Conservation (phyloP, 2,888 invertebrate genomes). For the Conistra vaccinii region DNA sequence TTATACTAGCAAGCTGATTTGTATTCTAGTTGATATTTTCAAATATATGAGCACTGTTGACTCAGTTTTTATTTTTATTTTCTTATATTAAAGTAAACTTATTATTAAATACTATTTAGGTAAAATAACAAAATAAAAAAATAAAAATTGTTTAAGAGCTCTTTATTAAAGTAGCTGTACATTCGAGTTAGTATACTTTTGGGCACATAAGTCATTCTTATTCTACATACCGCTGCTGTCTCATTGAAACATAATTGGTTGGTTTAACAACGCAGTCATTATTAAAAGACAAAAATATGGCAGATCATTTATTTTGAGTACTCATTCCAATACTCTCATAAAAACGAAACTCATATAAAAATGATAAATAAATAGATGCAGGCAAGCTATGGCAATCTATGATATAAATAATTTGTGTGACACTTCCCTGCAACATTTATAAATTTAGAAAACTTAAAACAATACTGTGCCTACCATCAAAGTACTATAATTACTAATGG, state of each 20-base stretch:
- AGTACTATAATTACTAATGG: constrained; percentile 87
- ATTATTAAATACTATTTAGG: constrained; percentile 38
- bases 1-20: constrained; percentile 54
- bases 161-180: constrained; percentile 91
- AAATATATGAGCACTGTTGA: constrained; percentile 55
- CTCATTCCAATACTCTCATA: constrained; percentile 87
- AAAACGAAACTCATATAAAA: constrained; percentile 87
- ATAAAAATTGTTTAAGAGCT: constrained; percentile 83
- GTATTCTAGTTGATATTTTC: constrained; percentile 50
- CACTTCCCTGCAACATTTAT: constrained; percentile 88
- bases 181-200: constrained; percentile 91
- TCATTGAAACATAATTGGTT: constrained; percentile 83
- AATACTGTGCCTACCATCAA: constrained; percentile 80
- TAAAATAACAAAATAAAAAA: constrained; percentile 69
- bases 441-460: constrained; percentile 80
- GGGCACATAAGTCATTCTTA: constrained; percentile 90
- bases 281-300: constrained; percentile 90
- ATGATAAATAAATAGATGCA: constrained; percentile 89
- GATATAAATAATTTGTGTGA: constrained; percentile 87
- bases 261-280: constrained; percentile 87
- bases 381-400: constrained; percentile 90
- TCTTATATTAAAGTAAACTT: constrained; percentile 27
- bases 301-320: constrained; percentile 90
- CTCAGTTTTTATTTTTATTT: constrained; percentile 14
- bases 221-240: constrained; percentile 85